Base-by-base conservation (phyloP, 1,140 invertebrate species). In the Trinorchestia longiramus region DNA sequence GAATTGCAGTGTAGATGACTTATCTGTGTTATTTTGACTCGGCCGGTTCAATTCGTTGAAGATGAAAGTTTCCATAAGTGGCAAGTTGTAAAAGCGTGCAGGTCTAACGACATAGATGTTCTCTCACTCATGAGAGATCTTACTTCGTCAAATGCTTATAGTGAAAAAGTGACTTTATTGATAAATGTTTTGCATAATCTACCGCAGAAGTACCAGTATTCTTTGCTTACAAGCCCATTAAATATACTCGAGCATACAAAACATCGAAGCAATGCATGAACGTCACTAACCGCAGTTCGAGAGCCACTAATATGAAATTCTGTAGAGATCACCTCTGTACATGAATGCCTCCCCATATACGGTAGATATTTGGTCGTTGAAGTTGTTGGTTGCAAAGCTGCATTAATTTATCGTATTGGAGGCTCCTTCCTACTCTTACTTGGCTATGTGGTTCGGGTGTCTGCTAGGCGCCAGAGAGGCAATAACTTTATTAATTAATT, bases 401-500 rank as follows among this genome's bases (percentile, higher is more conserved):
- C 62, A 77, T 77, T 36, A 77, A 15, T 77, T 77, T 36, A 77
- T 77, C 11, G 62, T 36, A 36, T 77, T 77, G 11, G 62, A 77
- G 28, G 62, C 11, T 77, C 62, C 28, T 36, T 77, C 28, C 8
- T 77, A 23, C 62, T 77, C 15, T 28, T 77, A 36, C 62, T 77
- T 19, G 62, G 62, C 62, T 11, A 77, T 77, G 62, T 77, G 62
- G 62, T 77, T 77, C 62, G 62, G 36, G 28, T 77, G 62, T 77
- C 62, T 77, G 62, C 62, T 77, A 36, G 62, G 62, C 62, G 88
- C 88, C 88, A 90, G 88, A 90, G 62, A 90, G 88, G 43, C 88
- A 41, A 90, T 90, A 90, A 90, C 41, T 90, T 90, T 43, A 42
- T 90, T 90, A 90, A 90, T 94, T 45, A 94, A 94, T 94, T 45